Evolutionary conservation across 2,797 vertebrate genomes (phyloP), one percentile per base, ranked within the genome.

Genomic region (Neomorphus geoffroyi): DNA sequence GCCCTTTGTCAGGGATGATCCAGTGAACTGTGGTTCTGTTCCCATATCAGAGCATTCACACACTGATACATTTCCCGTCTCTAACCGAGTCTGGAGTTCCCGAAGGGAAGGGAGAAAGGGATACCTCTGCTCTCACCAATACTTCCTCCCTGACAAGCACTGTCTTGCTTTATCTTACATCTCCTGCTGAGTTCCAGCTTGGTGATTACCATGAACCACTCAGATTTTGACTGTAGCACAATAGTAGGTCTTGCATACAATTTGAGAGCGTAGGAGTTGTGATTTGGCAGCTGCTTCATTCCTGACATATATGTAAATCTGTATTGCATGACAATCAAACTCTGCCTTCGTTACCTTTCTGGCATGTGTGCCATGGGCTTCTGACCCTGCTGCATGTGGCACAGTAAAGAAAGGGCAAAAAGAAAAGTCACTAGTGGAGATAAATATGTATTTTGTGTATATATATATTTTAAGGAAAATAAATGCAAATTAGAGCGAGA

Each of bases 251-350:
- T 94, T 86, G 85, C 80, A 79, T 72, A 32, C 45, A 18, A 10
- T 95, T 91, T 86, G 23, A 62, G 88, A 41, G 91, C 78, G 91
- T 94, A 32, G 91, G 91, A 93, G 94, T 87, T 92, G 45, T 80
- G 91, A 74, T 90, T 90, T 95, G 94, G 85, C 91, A 95, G 81
- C 77, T 90, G 75, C 82, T 92, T 82, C 0, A 0, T 77, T 94
- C 77, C 67, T 94, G 89, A 71, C 79, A 91, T 43, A 10, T 23
- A 78, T 74, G 75, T 80, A 90, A 93, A 93, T 95, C 39, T 87
- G 79, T 83, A 23, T 79, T 89, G 24, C 41, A 9, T 50, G 82
- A 32, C 88, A 86, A 19, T 88, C 86, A 71, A 33, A 71, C 46
- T 65, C 19, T 69, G 48, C 60, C 69, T 43, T 30, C 4, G 50